Conservation (phyloP, 2,797 vertebrate genomes). For the Chloroceryle amazona region DNA sequence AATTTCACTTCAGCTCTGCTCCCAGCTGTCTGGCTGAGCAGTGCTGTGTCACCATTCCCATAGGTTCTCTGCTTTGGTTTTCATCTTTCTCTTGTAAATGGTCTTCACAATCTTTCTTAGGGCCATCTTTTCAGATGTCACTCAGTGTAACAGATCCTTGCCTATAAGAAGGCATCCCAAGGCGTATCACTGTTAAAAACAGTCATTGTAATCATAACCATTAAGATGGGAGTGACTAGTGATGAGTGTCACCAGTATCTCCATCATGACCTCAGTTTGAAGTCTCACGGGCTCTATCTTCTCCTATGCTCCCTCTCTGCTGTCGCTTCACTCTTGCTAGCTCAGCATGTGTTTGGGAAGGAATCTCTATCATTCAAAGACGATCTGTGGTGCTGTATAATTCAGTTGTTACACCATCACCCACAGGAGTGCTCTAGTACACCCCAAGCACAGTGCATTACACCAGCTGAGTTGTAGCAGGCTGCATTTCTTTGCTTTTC, state of each 20-base stretch:
- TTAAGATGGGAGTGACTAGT: not conserved
- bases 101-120: not conserved
- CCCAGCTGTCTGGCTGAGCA: not conserved
- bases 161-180: not conserved
- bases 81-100: not conserved
- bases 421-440: not conserved
- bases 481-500: not conserved
- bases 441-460: not conserved
- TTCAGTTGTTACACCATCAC: not conserved
- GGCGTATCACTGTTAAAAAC: accelerated
- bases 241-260: not conserved
- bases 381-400: not conserved
- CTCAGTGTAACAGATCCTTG: not conserved
- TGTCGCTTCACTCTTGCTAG: not conserved
- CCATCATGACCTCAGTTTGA: not conserved
- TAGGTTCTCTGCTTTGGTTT: not conserved
- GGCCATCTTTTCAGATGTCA: not conserved
- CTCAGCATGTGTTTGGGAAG: not conserved
- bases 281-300: not conserved
- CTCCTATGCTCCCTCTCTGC: not conserved
- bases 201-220: not conserved
- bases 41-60: not conserved
- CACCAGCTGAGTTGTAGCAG: too few species aligned
- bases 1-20: not conserved
- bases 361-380: not conserved